phyloP scores from a whole-genome alignment of 2,797 vertebrate genomes.

The Crocidura indochinensis region DNA sequence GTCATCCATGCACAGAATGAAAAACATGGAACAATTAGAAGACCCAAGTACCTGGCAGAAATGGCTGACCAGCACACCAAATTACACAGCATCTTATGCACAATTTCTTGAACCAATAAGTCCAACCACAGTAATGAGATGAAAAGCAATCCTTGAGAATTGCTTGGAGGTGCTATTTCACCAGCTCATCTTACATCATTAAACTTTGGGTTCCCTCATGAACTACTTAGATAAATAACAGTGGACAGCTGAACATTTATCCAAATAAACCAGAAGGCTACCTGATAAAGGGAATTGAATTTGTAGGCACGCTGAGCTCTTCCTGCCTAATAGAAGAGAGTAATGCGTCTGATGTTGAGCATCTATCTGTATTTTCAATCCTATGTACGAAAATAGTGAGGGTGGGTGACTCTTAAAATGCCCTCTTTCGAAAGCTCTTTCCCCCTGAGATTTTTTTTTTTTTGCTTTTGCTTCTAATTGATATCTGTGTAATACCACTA shows the following conservation, averaged over 20 bases:
- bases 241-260: slow-evolving; percentile 80
- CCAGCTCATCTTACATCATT: slow-evolving; percentile 77
- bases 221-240: slow-evolving; percentile 78
- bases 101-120: slow-evolving; percentile 36
- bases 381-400: not conserved
- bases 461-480: slow-evolving; percentile 52
- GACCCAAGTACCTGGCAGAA: not conserved
- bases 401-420: slow-evolving; percentile 17
- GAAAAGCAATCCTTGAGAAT: slow-evolving; percentile 65
- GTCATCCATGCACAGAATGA: slow-evolving; percentile 50
- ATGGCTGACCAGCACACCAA: slow-evolving; percentile 1
- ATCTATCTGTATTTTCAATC: slow-evolving; percentile 77
- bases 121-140: slow-evolving; percentile 59
- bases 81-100: not conserved
- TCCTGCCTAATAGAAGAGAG: slow-evolving; percentile 77
- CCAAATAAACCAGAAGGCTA: slow-evolving; percentile 82
- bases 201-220: slow-evolving; percentile 75
- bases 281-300: slow-evolving; percentile 77
- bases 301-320: slow-evolving; percentile 72
- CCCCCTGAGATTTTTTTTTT: slow-evolving; percentile 35
- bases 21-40: slow-evolving; percentile 45
- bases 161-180: slow-evolving; percentile 68
- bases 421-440: slow-evolving; percentile 48
- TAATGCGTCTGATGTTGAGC: slow-evolving; percentile 68
- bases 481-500: slow-evolving; percentile 64